Percentiles rank a stretch among this genome's conserved stretches.
These are phyloP conservation scores for Meandrusa payeni DNA, from an alignment of 2,888 invertebrate genomes.

Conservation along the genomic window DNA sequence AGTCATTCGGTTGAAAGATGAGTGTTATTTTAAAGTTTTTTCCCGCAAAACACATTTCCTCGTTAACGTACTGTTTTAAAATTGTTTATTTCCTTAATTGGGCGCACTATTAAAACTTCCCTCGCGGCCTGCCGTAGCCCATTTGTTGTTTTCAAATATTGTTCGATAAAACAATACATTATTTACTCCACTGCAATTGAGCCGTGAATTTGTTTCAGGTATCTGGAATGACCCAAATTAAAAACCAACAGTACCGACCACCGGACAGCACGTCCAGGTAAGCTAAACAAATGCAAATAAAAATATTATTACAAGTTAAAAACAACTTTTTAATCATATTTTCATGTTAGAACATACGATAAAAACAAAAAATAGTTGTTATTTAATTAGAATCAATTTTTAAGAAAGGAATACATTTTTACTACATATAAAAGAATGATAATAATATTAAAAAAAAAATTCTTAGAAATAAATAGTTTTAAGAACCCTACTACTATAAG, in stretches of 20 bases:
- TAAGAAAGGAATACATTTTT: too few species aligned
- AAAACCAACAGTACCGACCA: constrained; percentile 55
- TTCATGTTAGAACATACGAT: too few species aligned
- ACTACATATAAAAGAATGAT: too few species aligned
- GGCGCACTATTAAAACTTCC: background rate
- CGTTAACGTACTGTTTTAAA: constrained; percentile 7
- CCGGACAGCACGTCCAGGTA: constrained; percentile 71
- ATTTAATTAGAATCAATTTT: too few species aligned
- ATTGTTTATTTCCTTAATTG: constrained; percentile 9
- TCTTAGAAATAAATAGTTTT: too few species aligned
- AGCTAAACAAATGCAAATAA: constrained; percentile 23
- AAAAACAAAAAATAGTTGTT: too few species aligned
- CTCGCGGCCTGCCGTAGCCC: background rate
- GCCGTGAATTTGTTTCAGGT: constrained; percentile 55
- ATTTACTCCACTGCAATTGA: constrained; percentile 10
- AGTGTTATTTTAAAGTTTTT: constrained; percentile 28
- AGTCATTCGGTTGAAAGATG: constrained; percentile 27
- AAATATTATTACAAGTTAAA: too few species aligned
- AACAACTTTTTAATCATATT: too few species aligned
- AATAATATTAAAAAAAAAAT: too few species aligned
- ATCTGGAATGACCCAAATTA: constrained; percentile 68
- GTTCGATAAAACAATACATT: constrained; percentile 6
- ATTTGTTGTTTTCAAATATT: constrained; percentile 1
- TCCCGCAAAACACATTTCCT: constrained; percentile 18
- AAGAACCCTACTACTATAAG: too few species aligned